Evolutionary conservation across 2,888 invertebrate species (phyloP).

Genomic region (Patella pellucida): DNA sequence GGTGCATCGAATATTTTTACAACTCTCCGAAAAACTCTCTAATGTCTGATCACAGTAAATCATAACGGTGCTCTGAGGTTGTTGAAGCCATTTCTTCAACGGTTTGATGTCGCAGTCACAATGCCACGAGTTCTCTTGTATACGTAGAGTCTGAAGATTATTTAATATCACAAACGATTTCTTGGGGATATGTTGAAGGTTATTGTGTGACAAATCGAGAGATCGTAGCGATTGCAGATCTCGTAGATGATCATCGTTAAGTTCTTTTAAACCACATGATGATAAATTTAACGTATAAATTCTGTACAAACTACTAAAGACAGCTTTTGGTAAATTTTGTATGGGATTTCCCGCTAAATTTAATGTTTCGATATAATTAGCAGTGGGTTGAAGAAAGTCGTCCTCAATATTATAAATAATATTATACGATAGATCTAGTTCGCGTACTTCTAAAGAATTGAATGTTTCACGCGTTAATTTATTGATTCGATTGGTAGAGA

Average conservation of each 20-base stretch:
- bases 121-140: slow-evolving; percentile 55
- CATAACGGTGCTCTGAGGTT: slow-evolving; percentile 23
- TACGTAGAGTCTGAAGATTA: slow-evolving; percentile 35
- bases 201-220: slow-evolving; percentile 57
- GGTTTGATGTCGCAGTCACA: slow-evolving; percentile 58
- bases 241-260: slow-evolving; percentile 41
- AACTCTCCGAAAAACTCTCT: slow-evolving; percentile 28
- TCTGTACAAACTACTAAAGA: slow-evolving; percentile 47
- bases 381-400: slow-evolving; percentile 43
- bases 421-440: slow-evolving; percentile 56
- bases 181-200: slow-evolving; percentile 44
- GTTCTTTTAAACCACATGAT: slow-evolving; percentile 41
- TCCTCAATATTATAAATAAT: slow-evolving; percentile 40
- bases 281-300: slow-evolving; percentile 54
- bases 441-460: slow-evolving; percentile 38
- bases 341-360: slow-evolving; percentile 52
- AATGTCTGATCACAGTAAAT: slow-evolving; percentile 33
- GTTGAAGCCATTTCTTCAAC: slow-evolving; percentile 51
- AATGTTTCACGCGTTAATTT: slow-evolving; percentile 40
- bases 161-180: slow-evolving; percentile 38
- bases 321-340: slow-evolving; percentile 33
- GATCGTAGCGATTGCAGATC: slow-evolving; percentile 38
- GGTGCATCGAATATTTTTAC: slow-evolving; percentile 43
- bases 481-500: slow-evolving; percentile 52
- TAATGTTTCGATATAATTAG: slow-evolving; percentile 42